Conservation (phyloP, 2,113 vertebrate species). For the Apteryx owenii region DNA sequence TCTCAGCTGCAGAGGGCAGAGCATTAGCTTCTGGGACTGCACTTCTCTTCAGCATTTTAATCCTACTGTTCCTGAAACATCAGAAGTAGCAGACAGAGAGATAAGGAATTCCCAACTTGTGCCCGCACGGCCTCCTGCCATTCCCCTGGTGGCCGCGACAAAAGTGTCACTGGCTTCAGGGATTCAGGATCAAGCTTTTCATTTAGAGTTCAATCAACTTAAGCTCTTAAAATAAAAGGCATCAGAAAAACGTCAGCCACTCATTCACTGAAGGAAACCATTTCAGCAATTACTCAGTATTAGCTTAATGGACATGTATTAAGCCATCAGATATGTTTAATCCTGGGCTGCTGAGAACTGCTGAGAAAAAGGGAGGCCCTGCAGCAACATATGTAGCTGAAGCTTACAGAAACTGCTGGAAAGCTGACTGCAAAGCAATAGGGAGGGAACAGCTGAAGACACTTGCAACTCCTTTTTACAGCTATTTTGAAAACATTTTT, state of each 20-base stretch:
- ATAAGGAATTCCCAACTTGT: neutral
- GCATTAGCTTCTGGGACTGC: neutral
- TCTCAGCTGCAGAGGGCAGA: neutral
- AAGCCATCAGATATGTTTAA: constrained; percentile 27
- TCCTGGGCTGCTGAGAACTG: constrained; percentile 35
- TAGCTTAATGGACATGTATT: neutral
- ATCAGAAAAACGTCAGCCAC: neutral
- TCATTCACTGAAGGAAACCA: neutral
- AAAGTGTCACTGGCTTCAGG: neutral
- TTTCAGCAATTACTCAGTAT: neutral
- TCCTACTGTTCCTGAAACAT: neutral
- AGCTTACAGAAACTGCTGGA: neutral
- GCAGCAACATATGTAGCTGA: neutral
- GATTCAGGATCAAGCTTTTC: neutral
- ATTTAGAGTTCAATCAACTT: neutral
- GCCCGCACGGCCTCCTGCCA: neutral
- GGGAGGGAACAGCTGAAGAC: constrained; percentile 39
- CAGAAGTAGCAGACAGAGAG: neutral
- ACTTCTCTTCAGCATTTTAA: neutral
- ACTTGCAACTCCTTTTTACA: constrained; percentile 32
- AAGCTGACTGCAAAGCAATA: constrained; percentile 14
- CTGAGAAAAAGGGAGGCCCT: neutral
- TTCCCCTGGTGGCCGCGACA: neutral
- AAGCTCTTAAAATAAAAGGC: constrained; percentile 25
- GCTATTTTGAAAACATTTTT: constrained; percentile 62